Evolutionary conservation across 2,888 invertebrate species (phyloP), one percentile per base, ranked within the genome.

Genomic region (Leptopilina syphax): DNA sequence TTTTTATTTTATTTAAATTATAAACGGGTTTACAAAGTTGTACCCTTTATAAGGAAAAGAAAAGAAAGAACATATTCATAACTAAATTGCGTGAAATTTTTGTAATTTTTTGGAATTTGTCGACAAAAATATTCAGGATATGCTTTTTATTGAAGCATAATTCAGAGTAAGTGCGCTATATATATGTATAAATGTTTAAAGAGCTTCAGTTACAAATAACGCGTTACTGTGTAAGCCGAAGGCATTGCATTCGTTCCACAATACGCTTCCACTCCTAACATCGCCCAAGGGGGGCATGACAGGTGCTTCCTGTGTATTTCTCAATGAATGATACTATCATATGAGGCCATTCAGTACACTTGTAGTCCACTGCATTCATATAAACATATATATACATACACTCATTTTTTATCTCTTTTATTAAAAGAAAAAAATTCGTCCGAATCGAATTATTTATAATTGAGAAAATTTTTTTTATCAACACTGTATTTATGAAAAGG

Each of bases 221-320:
- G 77, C 50, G 77, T 77, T 77, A 77, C 65, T 24, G 65, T 65
- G 65, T 77, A 77, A 77, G 65, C 77, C 7, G 65, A 65, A 77
- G 77, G 77, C 65, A 41, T 47, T 50, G 50, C 77, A 77, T 77
- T 77, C 77, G 77, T 77, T 77, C 65, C 77, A 77, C 77, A 41
- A 65, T 65, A 65, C 65, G 77, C 77, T 77, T 77, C 63, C 77
- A 65, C 47, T 77, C 77, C 65, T 77, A 65, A 65, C 41, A 54
- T 54, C 70, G 57, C 73, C 10, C 57, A n/a, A 73, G 79, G 68
- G 77, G 63, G 70, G 27, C 77, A 60, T 81, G 85, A 84, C 85
- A 85, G 85, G 85, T 85, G 84, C 76, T 85, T 85, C 85, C 85
- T 83, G 85, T 81, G 79, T 79, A 82, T 84, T 84, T 83, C 83